phyloP scores from a whole-genome alignment of 1,140 invertebrate species.

The Globodera rostochiensis region DNA sequence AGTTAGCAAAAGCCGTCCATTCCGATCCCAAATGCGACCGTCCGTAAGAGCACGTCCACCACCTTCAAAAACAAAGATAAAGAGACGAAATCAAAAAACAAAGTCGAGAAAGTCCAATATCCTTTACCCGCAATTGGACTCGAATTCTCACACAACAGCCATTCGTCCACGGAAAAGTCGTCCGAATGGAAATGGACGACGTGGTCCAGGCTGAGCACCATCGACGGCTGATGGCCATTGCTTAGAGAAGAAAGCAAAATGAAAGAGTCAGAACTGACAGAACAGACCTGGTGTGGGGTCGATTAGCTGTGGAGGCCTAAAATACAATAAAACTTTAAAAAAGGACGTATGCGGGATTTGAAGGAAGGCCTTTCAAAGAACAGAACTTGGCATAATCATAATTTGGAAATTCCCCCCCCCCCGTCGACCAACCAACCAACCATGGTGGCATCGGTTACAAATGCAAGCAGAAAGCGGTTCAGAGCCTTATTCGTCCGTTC shows the following conservation, averaged over 20 bases:
- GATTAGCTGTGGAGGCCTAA: conserved; percentile 1
- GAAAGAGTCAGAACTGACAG: not conserved
- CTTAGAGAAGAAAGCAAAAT: not conserved
- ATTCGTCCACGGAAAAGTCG: conserved; percentile 26
- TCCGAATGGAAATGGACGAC: conserved; percentile 24
- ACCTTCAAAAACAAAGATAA: not conserved
- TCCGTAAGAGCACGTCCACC: conserved; percentile 32
- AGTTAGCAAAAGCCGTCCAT: conserved; percentile 19
- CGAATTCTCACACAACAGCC: conserved; percentile 29
- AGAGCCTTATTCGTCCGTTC: conserved; percentile 1
- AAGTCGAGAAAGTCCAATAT: not conserved
- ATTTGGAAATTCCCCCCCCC: not conserved
- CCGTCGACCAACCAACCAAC: not conserved
- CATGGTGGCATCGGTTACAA: conserved; percentile 8
- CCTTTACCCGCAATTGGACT: conserved; percentile 18
- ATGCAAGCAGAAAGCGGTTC: conserved; percentile 10
- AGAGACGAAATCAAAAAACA: not conserved
- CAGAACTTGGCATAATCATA: not conserved
- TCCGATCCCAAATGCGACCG: conserved; percentile 29
- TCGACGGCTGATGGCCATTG: conserved; percentile 15
- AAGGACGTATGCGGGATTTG: not conserved
- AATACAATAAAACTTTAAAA: not conserved
- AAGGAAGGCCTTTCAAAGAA: not conserved
- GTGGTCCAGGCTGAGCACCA: conserved; percentile 26
- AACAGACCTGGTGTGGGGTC: not conserved